A percentile compares a stretch with the other conserved stretches of the same genome.
Conservation (phyloP, 1,140 invertebrate species). For the Nylanderia fulva region DNA sequence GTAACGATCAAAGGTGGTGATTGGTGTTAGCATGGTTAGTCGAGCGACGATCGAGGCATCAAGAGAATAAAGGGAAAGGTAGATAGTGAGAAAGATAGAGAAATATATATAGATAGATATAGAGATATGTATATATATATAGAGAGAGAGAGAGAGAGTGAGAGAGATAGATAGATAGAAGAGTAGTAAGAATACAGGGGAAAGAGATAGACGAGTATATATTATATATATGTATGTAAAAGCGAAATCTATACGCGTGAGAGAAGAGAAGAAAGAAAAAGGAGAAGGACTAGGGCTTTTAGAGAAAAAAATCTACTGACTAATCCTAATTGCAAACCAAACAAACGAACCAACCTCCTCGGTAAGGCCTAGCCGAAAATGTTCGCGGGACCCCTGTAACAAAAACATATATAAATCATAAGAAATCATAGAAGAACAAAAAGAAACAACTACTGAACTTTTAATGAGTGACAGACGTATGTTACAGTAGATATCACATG, state of each 20-base stretch:
- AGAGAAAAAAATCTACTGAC: conserved; percentile 79
- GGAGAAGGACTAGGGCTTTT: conserved; percentile 52
- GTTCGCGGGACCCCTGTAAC: conserved; percentile 85
- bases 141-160: conserved; percentile 31
- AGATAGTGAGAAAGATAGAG: conserved; percentile 63
- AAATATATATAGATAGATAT: conserved; percentile 62
- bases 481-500: conserved; percentile 47
- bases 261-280: conserved; percentile 56
- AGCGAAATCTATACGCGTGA: conserved; percentile 63
- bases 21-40: conserved; percentile 52
- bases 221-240: conserved; percentile 43
- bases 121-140: conserved; percentile 29
- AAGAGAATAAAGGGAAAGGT: conserved; percentile 63
- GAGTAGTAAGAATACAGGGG: conserved; percentile 35
- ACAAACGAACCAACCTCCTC: conserved; percentile 85
- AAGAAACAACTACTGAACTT: conserved; percentile 72
- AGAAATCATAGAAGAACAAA: conserved; percentile 81
- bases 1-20: conserved; percentile 60
- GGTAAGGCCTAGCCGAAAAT: conserved; percentile 85
- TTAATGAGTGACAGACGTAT: conserved; percentile 56
- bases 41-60: conserved; percentile 50
- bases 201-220: conserved; percentile 55
- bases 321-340: conserved; percentile 83
- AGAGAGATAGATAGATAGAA: conserved; percentile 37
- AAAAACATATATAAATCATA: conserved; percentile 85